Evolutionary conservation across 2,113 vertebrate genomes (phyloP).

Genomic region (Centrocercus urophasianus): DNA sequence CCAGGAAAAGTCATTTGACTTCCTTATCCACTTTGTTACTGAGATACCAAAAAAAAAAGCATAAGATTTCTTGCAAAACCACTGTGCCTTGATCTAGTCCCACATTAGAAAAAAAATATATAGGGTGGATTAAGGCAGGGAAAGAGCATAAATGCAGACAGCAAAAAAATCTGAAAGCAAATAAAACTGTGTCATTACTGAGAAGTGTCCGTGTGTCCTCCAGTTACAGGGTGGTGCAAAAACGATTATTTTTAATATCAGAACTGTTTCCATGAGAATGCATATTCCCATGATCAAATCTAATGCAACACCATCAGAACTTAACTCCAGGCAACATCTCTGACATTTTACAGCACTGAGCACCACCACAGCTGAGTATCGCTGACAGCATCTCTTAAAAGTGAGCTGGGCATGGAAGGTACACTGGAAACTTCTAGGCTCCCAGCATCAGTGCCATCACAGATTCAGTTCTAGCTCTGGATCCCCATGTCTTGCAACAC

Average conservation of each 20-base stretch:
- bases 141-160: background rate
- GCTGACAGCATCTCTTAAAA: background rate
- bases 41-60: slow-evolving; percentile 18
- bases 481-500: accelerated
- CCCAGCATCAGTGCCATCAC: background rate
- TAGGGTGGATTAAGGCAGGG: background rate
- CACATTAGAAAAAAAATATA: background rate
- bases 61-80: background rate
- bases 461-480: background rate
- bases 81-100: background rate
- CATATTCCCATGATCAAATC: background rate
- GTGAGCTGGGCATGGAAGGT: background rate
- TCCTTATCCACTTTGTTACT: background rate
- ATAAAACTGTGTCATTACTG: background rate
- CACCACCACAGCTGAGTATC: background rate
- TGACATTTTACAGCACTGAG: background rate
- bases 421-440: background rate
- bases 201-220: background rate
- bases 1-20: background rate
- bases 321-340: background rate
- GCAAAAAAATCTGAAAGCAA: slow-evolving; percentile 26
- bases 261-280: background rate
- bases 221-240: background rate
- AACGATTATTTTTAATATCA: background rate
- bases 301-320: background rate